These are phyloP conservation scores for Erebia epiphron DNA, from an alignment of 2,888 invertebrate genomes.

Conservation along the genomic window DNA sequence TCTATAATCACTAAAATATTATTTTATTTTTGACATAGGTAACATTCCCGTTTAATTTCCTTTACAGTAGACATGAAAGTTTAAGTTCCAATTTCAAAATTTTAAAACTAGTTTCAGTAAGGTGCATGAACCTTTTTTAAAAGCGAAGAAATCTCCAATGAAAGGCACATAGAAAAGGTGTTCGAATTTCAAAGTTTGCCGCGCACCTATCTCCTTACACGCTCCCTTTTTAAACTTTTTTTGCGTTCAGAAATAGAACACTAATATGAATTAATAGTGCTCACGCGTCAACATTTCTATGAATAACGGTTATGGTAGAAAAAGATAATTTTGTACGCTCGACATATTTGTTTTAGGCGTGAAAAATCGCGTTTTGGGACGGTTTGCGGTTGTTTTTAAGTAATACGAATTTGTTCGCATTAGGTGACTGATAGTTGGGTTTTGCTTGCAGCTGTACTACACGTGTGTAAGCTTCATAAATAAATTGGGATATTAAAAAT, in stretches of 20 bases:
- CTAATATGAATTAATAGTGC: constrained; percentile 73
- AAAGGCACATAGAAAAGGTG: constrained; percentile 44
- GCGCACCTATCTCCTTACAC: constrained; percentile 48
- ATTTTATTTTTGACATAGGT: no score
- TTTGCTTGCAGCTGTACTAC: constrained; percentile 62
- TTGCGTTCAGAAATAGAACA: constrained; percentile 61
- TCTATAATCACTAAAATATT: no score
- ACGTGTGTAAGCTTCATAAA: constrained; percentile 64
- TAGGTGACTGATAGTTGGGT: constrained; percentile 68
- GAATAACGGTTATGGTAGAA: constrained; percentile 47
- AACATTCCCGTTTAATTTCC: no score
- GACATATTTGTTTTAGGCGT: constrained; percentile 75
- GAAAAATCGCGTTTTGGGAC: constrained; percentile 76
- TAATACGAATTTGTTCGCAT: constrained; percentile 76
- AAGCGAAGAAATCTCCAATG: constrained; percentile 39
- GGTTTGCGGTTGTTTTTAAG: constrained; percentile 75
- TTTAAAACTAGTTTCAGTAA: constrained; percentile 1
- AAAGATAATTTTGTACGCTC: constrained; percentile 61
- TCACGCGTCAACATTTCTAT: constrained; percentile 51
- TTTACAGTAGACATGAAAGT: no score
- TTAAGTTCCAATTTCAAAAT: constrained; percentile 16
- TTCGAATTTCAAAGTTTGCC: constrained; percentile 67
- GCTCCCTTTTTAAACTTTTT: constrained; percentile 41
- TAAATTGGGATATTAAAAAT: constrained; percentile 52
- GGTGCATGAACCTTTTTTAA: constrained; percentile 7